Evolutionary conservation across 2,888 invertebrate species (phyloP).

Genomic region (Parelbella ahira): DNA sequence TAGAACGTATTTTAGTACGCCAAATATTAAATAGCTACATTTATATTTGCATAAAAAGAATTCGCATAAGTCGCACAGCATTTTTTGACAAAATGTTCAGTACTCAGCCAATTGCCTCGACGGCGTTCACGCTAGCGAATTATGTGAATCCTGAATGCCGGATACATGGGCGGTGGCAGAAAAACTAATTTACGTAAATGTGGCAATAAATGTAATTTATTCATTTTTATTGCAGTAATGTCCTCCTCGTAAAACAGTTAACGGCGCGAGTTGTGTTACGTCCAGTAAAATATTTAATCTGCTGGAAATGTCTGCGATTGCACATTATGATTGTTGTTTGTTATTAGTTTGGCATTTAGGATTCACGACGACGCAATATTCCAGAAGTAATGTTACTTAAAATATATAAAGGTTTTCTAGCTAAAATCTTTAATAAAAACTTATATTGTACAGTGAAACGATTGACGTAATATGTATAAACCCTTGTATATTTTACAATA

Average conservation of each 20-base stretch:
- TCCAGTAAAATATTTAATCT: slow-evolving; percentile 14
- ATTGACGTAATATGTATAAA: not conserved
- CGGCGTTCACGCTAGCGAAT: slow-evolving; percentile 56
- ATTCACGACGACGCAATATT: slow-evolving; percentile 75
- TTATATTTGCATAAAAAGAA: slow-evolving; percentile 34
- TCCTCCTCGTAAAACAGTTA: slow-evolving; percentile 51
- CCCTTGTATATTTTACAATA: slow-evolving; percentile 7
- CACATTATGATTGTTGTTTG: slow-evolving; percentile 28
- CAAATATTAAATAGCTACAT: too few species aligned
- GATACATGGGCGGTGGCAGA: slow-evolving; percentile 43
- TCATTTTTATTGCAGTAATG: slow-evolving; percentile 47
- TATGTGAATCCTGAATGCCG: slow-evolving; percentile 77
- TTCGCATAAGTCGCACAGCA: slow-evolving; percentile 64
- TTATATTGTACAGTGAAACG: too few species aligned
- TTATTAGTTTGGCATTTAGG: slow-evolving; percentile 58
- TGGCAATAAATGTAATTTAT: slow-evolving; percentile 49
- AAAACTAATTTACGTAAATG: slow-evolving; percentile 52
- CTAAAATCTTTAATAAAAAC: too few species aligned
- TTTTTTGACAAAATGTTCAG: too few species aligned
- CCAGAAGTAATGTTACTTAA: slow-evolving; percentile 26
- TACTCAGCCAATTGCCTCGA: too few species aligned
- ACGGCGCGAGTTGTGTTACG: slow-evolving; percentile 36
- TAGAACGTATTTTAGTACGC: too few species aligned
- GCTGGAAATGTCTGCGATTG: slow-evolving; percentile 22
- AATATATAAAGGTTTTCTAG: slow-evolving; percentile 17